These are phyloP conservation scores for Cynopterus sphinx DNA, from an alignment of 2,797 vertebrate species.

Conservation along the genomic window DNA sequence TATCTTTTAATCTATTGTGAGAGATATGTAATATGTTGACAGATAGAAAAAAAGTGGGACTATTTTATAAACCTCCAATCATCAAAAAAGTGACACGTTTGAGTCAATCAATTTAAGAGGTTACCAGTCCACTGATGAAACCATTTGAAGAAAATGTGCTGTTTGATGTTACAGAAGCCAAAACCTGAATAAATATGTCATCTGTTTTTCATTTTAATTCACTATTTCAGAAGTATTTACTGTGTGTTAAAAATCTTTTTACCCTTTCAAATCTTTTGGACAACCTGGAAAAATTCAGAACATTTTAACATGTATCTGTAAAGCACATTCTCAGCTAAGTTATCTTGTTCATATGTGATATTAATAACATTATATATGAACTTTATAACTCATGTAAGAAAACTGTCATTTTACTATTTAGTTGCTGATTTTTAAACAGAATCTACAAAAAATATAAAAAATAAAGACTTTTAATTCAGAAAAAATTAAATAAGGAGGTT, in stretches of 20 bases:
- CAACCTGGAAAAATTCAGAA: slow-evolving; percentile 73
- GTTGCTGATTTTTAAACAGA: slow-evolving; percentile 29
- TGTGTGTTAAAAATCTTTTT: slow-evolving; percentile 74
- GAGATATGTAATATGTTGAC: slow-evolving; percentile 41
- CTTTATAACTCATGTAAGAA: slow-evolving; percentile 53
- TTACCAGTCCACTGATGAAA: slow-evolving; percentile 76
- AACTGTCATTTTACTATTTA: slow-evolving; percentile 22
- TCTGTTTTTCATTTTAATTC: slow-evolving; percentile 81
- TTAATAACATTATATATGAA: slow-evolving; percentile 7
- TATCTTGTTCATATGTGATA: slow-evolving; percentile 37
- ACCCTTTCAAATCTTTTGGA: slow-evolving; percentile 75
- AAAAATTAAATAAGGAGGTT: background rate
- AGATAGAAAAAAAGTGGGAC: slow-evolving; percentile 47
- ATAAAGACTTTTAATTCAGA: background rate
- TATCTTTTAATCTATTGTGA: slow-evolving; percentile 57
- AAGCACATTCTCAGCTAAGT: slow-evolving; percentile 45
- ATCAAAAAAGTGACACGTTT: slow-evolving; percentile 72
- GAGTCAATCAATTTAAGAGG: slow-evolving; percentile 75
- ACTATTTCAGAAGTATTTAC: slow-evolving; percentile 78
- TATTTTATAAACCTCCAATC: slow-evolving; percentile 62
- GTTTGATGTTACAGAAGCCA: slow-evolving; percentile 80
- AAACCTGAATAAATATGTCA: slow-evolving; percentile 77
- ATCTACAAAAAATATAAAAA: background rate
- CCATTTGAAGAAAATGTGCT: slow-evolving; percentile 79
- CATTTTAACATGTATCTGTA: slow-evolving; percentile 59